These are phyloP conservation scores for Leucopternis melanops DNA, from an alignment of 2,113 vertebrate species.

Conservation along the genomic window DNA sequence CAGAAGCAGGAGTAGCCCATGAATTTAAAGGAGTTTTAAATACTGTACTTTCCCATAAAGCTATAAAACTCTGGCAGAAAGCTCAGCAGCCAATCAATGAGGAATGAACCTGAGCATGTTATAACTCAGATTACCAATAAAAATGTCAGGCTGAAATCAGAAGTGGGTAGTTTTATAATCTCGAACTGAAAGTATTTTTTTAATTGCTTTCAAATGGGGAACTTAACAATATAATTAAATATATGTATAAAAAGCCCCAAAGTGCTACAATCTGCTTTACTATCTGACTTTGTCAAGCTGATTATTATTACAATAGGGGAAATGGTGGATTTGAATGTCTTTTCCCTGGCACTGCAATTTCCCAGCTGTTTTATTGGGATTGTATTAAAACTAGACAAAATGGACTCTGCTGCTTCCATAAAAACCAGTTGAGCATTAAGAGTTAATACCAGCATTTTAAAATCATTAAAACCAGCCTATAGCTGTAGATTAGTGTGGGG, in stretches of 20 bases:
- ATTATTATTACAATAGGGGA: slow-evolving; percentile 73
- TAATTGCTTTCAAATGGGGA: slow-evolving; percentile 76
- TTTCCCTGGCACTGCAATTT: slow-evolving; percentile 72
- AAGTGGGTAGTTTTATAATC: slow-evolving; percentile 74
- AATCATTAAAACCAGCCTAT: slow-evolving; percentile 64
- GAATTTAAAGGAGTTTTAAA: slow-evolving; percentile 75
- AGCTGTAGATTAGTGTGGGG: slow-evolving; percentile 56
- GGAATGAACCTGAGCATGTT: slow-evolving; percentile 74
- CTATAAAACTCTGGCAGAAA: slow-evolving; percentile 74
- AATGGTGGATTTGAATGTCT: slow-evolving; percentile 76
- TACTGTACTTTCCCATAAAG: slow-evolving; percentile 76
- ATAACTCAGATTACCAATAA: slow-evolving; percentile 82
- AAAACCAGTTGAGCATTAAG: slow-evolving; percentile 70
- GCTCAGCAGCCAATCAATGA: slow-evolving; percentile 69
- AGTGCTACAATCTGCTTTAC: slow-evolving; percentile 71
- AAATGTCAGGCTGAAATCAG: slow-evolving; percentile 75
- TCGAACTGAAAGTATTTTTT: slow-evolving; percentile 71
- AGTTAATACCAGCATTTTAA: slow-evolving; percentile 68
- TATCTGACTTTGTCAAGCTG: slow-evolving; percentile 68
- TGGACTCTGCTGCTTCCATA: slow-evolving; percentile 71
- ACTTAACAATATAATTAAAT: slow-evolving; percentile 75
- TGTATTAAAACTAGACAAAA: slow-evolving; percentile 74
- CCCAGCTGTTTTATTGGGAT: slow-evolving; percentile 72
- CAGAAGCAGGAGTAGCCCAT: slow-evolving; percentile 75
- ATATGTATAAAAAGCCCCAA: slow-evolving; percentile 58